phyloP scores from a whole-genome alignment of 2,113 vertebrate genomes.

The Psittacus erithacus region DNA sequence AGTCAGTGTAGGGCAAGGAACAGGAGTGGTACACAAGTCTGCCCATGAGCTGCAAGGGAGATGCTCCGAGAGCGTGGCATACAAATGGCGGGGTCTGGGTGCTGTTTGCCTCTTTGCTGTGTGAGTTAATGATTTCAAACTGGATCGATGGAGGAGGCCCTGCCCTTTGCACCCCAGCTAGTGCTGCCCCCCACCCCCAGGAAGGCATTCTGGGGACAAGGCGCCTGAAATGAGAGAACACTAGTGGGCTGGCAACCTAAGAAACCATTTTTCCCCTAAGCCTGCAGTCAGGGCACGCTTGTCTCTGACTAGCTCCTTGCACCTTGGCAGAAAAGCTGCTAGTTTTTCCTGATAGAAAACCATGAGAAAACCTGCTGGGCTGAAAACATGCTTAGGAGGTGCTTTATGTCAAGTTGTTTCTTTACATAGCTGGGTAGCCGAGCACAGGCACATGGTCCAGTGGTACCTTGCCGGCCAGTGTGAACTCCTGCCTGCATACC shows the following conservation, averaged over 20 bases:
- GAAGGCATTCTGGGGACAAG: neutral
- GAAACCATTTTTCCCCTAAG: neutral
- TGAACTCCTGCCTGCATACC: neutral
- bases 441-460: neutral
- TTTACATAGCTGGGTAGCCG: neutral
- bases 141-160: neutral
- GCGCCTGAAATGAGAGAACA: neutral
- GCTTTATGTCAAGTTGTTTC: neutral
- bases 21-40: neutral
- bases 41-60: neutral
- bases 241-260: neutral
- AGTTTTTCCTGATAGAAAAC: neutral
- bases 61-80: fast-evolving
- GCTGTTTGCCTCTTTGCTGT: neutral
- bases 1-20: fast-evolving
- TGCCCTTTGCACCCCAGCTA: neutral
- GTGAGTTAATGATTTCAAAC: constrained; percentile 2
- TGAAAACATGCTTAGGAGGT: neutral
- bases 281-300: neutral
- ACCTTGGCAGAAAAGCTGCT: neutral
- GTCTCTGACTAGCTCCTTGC: neutral
- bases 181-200: neutral
- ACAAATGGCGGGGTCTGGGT: neutral
- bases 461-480: fast-evolving
- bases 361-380: neutral